Base-by-base conservation (phyloP, 1,140 invertebrate genomes). In the Pararge aegeria region DNA sequence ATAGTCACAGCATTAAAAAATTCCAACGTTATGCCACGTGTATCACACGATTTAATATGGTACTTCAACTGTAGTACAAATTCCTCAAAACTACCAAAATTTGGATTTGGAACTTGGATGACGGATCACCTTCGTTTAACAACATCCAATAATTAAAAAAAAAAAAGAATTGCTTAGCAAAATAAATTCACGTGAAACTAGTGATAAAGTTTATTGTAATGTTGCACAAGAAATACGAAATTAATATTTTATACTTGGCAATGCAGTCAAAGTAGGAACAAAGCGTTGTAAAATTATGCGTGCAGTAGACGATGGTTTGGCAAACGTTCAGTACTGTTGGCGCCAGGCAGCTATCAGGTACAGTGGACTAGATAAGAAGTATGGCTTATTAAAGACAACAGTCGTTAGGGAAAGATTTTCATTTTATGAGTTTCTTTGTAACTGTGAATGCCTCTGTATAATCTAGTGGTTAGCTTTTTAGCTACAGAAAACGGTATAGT, bases 291-390 rank as follows among this genome's bases (percentile, higher is more conserved):
- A 48, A 52, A 52, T 52, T 62, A 62, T 62, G 48, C 37, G 48
- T 62, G 37, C 54, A 42, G 46, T 12, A 51, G 51, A 51, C 49
- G 58, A 54, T 42, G 64, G 59, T 61, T 67, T 70, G 68, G 68
- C 68, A 70, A 61, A 51, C n/a, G 27, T 52, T 64, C 64, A 64
- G 64, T 56, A 55, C n/a, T 15, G 55, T 27, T 50, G 68, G 68
- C 61, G 68, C 68, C 68, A 64, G 52, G 49, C 55, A 34, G 42
- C 50, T 58, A 60, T 61, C 64, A 66, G 64, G 54, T 66, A 61
- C 58, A 56, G 29, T 62, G 40, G 19, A 29, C 48, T 20, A 40
- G 24, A 44, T 44, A 55, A 37, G 55, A 42, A 51, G 40, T 58
- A 58, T 44, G 55, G 54, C 24, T 62, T 56, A 46, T 20, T 21